phyloP scores from a whole-genome alignment of 2,888 invertebrate genomes.

The Chorisops tibialis region DNA sequence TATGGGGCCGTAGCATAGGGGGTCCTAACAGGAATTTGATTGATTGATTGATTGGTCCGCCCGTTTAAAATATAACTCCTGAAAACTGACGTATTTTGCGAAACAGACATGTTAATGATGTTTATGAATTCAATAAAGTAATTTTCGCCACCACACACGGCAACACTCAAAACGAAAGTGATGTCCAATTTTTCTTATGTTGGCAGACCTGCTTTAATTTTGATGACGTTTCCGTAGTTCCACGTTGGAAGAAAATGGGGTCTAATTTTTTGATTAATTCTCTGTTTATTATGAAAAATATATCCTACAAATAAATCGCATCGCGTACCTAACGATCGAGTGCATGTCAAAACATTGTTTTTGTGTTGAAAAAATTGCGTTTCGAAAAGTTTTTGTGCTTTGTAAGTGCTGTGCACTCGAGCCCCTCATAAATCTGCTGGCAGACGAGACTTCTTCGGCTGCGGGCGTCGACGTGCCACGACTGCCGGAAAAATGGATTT shows the following conservation, averaged over 20 bases:
- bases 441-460: conserved; percentile 5
- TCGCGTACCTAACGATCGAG: conserved; percentile 1
- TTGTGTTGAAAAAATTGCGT: neutral
- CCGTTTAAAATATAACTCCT: too few species aligned
- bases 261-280: conserved; percentile 11
- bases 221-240: conserved; percentile 33
- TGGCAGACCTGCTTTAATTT: conserved; percentile 12
- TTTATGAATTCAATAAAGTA: too few species aligned
- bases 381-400: neutral
- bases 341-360: conserved; percentile 13
- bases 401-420: neutral
- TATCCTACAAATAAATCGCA: conserved; percentile 7
- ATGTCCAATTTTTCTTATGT: neutral
- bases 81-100: too few species aligned
- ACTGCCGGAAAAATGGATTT: conserved; percentile 26
- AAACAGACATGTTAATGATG: too few species aligned
- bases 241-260: conserved; percentile 35
- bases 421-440: neutral
- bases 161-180: too few species aligned
- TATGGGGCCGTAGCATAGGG: too few species aligned
- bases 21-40: too few species aligned
- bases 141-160: too few species aligned
- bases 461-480: neutral
- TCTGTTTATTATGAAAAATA: conserved; percentile 20
- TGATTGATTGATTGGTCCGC: too few species aligned